phyloP scores from a whole-genome alignment of 1,140 invertebrate species.

The Megathymus violae region DNA sequence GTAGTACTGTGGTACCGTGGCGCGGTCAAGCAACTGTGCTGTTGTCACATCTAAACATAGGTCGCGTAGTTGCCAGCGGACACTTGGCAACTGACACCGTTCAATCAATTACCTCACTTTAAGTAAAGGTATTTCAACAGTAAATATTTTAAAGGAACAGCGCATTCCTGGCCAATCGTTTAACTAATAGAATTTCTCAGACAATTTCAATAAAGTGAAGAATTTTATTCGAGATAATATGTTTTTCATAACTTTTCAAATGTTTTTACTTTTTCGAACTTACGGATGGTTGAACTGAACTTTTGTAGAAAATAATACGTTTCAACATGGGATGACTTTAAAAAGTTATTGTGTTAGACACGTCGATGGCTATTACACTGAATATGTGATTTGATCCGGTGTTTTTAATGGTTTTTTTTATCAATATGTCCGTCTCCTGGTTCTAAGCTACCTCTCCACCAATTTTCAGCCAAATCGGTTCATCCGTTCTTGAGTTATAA shows the following conservation, averaged over 20 bases:
- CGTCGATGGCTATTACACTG: too few relatives aligned
- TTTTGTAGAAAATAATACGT: too few relatives aligned
- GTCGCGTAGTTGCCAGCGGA: constrained; percentile 3
- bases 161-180: neutral
- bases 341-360: too few relatives aligned
- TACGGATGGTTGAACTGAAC: too few relatives aligned
- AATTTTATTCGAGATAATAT: neutral
- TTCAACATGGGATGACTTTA: too few relatives aligned
- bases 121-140: constrained; percentile 12
- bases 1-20: too few relatives aligned
- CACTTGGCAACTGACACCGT: constrained; percentile 9
- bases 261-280: too few relatives aligned
- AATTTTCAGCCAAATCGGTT: constrained; percentile 24
- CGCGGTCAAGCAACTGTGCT: neutral
- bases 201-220: neutral
- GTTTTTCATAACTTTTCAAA: too few relatives aligned
- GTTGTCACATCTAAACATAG: constrained; percentile 19
- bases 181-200: neutral
- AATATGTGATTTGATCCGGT: too few relatives aligned
- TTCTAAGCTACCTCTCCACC: too few relatives aligned
- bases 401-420: too few relatives aligned
- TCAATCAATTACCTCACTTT: constrained; percentile 13
- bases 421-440: too few relatives aligned
- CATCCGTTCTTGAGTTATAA: constrained; percentile 13
- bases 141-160: neutral